Conservation (phyloP, 2,888 invertebrate genomes). For the Zaprionus lineosus region DNA sequence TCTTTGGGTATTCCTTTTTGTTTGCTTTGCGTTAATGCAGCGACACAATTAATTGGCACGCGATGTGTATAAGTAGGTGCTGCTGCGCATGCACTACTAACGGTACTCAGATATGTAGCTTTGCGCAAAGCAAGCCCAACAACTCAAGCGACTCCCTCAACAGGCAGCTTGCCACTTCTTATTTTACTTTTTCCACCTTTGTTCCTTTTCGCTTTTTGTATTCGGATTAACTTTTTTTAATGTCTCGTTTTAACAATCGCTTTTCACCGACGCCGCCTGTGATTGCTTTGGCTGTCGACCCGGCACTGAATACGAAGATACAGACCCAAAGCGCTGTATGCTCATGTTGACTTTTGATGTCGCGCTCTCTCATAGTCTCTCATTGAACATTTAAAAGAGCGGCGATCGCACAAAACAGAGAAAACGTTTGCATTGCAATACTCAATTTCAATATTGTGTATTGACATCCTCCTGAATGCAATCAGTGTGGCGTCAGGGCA, state of each 20-base stretch:
- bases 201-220: slow-evolving; percentile 16
- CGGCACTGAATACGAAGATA: slow-evolving; percentile 28
- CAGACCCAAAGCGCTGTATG: slow-evolving; percentile 26
- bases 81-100: slow-evolving; percentile 21
- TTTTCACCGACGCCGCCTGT: slow-evolving; percentile 40
- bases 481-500: too few species aligned
- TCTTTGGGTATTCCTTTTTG: too few species aligned
- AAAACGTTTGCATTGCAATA: too few species aligned
- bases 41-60: slow-evolving; percentile 64
- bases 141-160: slow-evolving; percentile 34
- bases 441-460: too few species aligned
- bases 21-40: slow-evolving; percentile 40
- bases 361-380: too few species aligned
- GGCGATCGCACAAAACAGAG: too few species aligned
- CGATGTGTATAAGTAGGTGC: slow-evolving; percentile 37
- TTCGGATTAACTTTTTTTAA: slow-evolving; percentile 44
- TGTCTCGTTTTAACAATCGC: slow-evolving; percentile 41
- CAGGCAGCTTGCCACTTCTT: slow-evolving; percentile 23
- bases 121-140: slow-evolving; percentile 11
- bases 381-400: too few species aligned
- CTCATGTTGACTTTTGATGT: slow-evolving; percentile 23
- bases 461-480: too few species aligned
- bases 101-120: not conserved
- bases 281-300: slow-evolving; percentile 42
- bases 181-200: slow-evolving; percentile 21